Base-by-base conservation (phyloP, 2,888 invertebrate genomes). In the Acrobeloides nanus region DNA sequence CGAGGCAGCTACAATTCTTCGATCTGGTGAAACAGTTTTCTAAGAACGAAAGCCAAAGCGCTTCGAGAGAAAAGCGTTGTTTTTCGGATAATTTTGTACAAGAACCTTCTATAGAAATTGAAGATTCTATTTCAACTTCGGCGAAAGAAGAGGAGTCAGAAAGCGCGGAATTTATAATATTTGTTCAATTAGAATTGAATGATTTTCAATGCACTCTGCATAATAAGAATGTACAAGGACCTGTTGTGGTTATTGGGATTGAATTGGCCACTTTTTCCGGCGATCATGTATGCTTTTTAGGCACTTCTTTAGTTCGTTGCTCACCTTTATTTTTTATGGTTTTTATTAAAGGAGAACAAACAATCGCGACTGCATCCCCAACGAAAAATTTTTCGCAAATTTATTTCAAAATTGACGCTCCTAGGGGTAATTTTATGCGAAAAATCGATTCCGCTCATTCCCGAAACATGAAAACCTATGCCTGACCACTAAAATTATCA, bases 211-310 rank as follows among this genome's bases (percentile, higher is more conserved):
- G 49, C 33, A 31, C n/a, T n/a, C n/a, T n/a, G n/a, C n/a, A n/a
- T 41, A 18, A 31, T 57, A 18, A 33, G 46, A 35, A 37, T 26
- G 10, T 20, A 32, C 4, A 38, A 18, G 45, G 42, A 6, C 38
- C 45, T 18, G 44, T 37, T 20, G 34, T 56, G 25, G 51, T 53
- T 4, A 43, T 60, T 23, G 49, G 57, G 15, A 52, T 61, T 23
- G 57, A 61, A 18, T 25, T 49, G 10, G 58, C 51, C 5, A 51
- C 46, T 1, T 29, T 60, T 4, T 38, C 25, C 2, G 48, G 50
- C 3, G 59, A 55, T 59, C 44, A 52, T 42, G 41, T 38, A 8
- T 7, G 23, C 41, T 54, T 53, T 55, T 40, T 2, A 20, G 15
- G 44, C 41, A 38, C 44, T 40, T 20, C 2, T 15, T 35, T 35